phyloP scores from a whole-genome alignment of 2,797 vertebrate genomes.

The Carcharodon carcharias region DNA sequence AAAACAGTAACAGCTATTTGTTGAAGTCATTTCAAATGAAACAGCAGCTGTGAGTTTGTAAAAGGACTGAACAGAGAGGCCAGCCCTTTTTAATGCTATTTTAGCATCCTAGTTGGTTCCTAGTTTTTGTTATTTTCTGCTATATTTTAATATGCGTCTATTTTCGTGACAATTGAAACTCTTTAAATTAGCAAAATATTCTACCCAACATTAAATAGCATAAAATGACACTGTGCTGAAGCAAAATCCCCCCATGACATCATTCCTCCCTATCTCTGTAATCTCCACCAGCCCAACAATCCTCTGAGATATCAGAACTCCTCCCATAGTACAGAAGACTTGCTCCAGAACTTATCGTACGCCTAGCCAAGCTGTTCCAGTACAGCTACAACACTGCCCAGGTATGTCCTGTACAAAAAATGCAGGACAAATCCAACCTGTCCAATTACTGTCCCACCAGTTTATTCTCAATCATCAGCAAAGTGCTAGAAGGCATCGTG shows the following conservation, averaged over 20 bases:
- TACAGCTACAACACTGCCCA: no score
- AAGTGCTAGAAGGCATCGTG: no score
- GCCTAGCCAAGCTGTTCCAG: no score
- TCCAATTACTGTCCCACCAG: no score
- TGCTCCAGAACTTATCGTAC: no score
- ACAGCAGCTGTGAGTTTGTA: background rate
- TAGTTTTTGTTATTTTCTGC: background rate
- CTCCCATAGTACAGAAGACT: no score
- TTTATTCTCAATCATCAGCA: no score
- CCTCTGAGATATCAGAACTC: no score
- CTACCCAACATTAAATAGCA: background rate
- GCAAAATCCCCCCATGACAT: background rate
- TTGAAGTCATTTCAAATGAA: background rate
- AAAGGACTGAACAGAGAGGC: background rate
- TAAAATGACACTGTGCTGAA: background rate
- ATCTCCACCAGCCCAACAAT: no score
- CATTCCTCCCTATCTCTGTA: background rate
- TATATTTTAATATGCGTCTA: background rate
- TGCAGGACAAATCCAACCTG: no score
- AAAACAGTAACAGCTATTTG: background rate
- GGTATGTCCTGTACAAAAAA: no score
- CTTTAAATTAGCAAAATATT: no score
- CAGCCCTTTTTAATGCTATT: background rate
- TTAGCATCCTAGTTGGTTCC: background rate
- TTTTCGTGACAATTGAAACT: background rate